These are phyloP conservation scores for Metacarcinus magister DNA, from an alignment of 2,888 invertebrate species.

Conservation along the genomic window DNA sequence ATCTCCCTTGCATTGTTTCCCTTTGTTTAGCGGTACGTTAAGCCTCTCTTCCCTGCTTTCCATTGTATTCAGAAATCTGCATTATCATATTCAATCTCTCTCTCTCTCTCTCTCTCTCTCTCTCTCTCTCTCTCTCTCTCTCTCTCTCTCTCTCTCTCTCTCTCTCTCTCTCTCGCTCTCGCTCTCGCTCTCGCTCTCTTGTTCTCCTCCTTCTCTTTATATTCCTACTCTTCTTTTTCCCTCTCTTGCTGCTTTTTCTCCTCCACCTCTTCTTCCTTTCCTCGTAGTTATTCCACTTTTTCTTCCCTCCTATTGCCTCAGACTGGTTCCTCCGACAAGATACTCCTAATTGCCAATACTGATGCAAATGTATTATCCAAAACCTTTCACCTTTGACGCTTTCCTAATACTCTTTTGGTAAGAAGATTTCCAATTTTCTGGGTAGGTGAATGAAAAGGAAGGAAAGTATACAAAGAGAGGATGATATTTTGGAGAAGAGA, in stretches of 20 bases:
- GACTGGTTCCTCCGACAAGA: not conserved
- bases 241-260: not conserved
- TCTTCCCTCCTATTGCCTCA: not conserved
- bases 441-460: not conserved
- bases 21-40: slow-evolving; percentile 26
- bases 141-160: slow-evolving; percentile 26
- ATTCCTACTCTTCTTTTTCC: not conserved
- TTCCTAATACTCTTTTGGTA: not conserved
- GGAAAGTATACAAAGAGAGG: not conserved
- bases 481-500: not conserved
- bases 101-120: slow-evolving; percentile 9
- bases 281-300: not conserved
- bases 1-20: not conserved
- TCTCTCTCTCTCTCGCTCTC: slow-evolving; percentile 13
- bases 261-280: not conserved
- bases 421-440: not conserved
- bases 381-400: not conserved
- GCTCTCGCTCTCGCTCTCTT: not conserved
- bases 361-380: not conserved
- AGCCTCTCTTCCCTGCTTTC: not conserved
- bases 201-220: not conserved
- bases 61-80: not conserved
- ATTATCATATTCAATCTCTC: slow-evolving; percentile 8
- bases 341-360: not conserved
- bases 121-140: slow-evolving; percentile 26